Conservation (phyloP, 2,888 invertebrate genomes). For the Drosophila leonis region DNA sequence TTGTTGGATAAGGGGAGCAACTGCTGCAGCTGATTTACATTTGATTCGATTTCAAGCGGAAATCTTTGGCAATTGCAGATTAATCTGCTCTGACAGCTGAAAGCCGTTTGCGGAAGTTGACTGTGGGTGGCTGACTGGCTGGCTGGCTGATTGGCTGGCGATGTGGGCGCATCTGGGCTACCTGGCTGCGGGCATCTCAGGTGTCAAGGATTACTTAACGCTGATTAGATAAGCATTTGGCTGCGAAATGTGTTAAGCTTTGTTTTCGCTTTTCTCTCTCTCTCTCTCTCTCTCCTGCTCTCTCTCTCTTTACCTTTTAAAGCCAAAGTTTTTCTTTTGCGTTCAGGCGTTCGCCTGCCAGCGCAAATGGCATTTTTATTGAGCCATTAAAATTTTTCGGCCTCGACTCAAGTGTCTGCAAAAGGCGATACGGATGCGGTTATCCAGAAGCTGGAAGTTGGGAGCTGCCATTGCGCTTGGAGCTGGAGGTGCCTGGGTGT, state of each 20-base stretch:
- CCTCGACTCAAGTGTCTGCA: slow-evolving; percentile 67
- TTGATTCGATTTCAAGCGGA: slow-evolving; percentile 78
- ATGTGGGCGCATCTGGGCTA: slow-evolving; percentile 7
- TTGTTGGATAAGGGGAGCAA: background rate
- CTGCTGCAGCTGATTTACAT: slow-evolving; percentile 68
- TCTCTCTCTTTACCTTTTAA: slow-evolving; percentile 62
- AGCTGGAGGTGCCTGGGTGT: slow-evolving; percentile 24
- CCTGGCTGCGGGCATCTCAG: slow-evolving; percentile 72
- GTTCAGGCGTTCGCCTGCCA: slow-evolving; percentile 32
- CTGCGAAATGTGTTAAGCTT: slow-evolving; percentile 78
- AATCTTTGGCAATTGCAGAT: slow-evolving; percentile 85
- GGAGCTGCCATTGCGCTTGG: slow-evolving; percentile 4
- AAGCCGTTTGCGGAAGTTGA: slow-evolving; percentile 14
- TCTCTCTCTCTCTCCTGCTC: slow-evolving; percentile 32
- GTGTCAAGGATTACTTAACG: slow-evolving; percentile 83
- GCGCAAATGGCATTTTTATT: slow-evolving; percentile 85
- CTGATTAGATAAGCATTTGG: slow-evolving; percentile 84
- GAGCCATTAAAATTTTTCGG: slow-evolving; percentile 84
- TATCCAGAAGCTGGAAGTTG: slow-evolving; percentile 8
- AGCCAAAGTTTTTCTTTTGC: slow-evolving; percentile 53
- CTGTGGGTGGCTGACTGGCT: slow-evolving; percentile 3
- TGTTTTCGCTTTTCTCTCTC: slow-evolving; percentile 73
- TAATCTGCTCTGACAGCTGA: slow-evolving; percentile 81
- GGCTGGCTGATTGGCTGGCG: slow-evolving; percentile 16
- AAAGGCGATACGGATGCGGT: slow-evolving; percentile 34